Base-by-base conservation (phyloP, 2,797 vertebrate genomes). In the Florisuga fusca region DNA sequence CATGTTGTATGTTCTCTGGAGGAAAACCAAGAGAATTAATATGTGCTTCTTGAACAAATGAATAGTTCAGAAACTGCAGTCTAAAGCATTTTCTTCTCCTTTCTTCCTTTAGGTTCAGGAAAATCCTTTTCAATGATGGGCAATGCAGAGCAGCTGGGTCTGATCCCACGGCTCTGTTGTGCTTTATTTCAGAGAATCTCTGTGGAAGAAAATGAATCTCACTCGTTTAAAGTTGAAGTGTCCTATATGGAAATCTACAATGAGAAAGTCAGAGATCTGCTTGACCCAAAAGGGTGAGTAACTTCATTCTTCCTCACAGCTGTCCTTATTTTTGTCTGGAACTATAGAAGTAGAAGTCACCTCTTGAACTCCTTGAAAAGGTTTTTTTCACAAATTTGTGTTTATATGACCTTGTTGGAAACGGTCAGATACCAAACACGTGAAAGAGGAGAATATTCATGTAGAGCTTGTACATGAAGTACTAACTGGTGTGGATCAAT, bases 51-150 rank as follows among this genome's bases (percentile, higher is more conserved):
- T 74, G 54, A 91, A 58, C 14, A 41, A 55, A 59, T 8, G 9
- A 85, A 16, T 54, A 81, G 72, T 53, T 89, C 48, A 20, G 55
- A 82, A 90, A 79, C 36, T 34, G 12, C 20, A 14, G 84, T 71
- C 79, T 87, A 86, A 89, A 88, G 27, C 12, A 9, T 77, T 75
- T 84, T 87, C 57, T 81, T 94, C 50, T 83, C 34, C 25, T 77
- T 90, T 94, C 95, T 95, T 93, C 88, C 84, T 97, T 69, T 97
- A 99, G 99, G 99, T 97, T 99, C 99, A 51, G 99, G 99, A 96
- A 99, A 99, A 97, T 99, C 99, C 77, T 99, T 99, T 98, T 99
- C 99, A 82, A 99, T 99, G 99, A 99, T 99, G 99, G 99, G 99
- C 82, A 99, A 98, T 61, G 98, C 98, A 50, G 99, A 99, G 80